A percentile compares a stretch with the other conserved stretches of the same genome.
These are phyloP conservation scores for Regulus satrapa DNA, from an alignment of 2,113 vertebrate genomes.

Conservation along the genomic window DNA sequence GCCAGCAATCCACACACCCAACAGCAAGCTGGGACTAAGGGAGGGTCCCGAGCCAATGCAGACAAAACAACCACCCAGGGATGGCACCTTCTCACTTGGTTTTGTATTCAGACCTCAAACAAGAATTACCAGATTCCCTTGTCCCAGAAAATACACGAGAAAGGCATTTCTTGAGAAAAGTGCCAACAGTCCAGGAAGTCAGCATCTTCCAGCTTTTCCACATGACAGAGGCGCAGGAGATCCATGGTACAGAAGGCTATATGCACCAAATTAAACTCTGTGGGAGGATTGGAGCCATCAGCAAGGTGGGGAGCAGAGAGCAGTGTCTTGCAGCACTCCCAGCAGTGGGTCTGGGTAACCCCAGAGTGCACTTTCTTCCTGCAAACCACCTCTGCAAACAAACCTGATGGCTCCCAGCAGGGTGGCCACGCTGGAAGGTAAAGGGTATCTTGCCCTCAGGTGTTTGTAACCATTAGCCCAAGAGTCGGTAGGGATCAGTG, in stretches of 20 bases:
- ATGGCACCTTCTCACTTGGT: background rate
- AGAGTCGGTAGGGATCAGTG: background rate
- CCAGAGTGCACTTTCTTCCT: background rate
- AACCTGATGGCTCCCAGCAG: background rate
- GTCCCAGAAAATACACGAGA: background rate
- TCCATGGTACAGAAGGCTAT: background rate
- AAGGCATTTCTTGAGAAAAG: background rate
- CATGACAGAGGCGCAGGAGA: background rate
- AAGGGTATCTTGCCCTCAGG: rapidly evolving
- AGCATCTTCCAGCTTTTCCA: background rate
- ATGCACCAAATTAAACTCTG: background rate
- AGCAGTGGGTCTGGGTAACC: background rate
- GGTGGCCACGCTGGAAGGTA: rapidly evolving
- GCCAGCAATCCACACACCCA: rapidly evolving
- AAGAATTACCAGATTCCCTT: background rate
- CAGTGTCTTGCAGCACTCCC: rapidly evolving
- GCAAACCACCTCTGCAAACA: background rate
- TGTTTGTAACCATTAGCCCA: background rate
- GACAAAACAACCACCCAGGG: background rate
- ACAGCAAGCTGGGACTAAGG: rapidly evolving
- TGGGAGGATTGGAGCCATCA: background rate
- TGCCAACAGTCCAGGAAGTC: too few relatives aligned
- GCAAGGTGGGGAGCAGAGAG: background rate
- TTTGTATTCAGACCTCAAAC: background rate
- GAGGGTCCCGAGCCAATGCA: background rate